Evolutionary conservation across 2,888 invertebrate species (phyloP).

Genomic region (Cylloceria caligata): DNA sequence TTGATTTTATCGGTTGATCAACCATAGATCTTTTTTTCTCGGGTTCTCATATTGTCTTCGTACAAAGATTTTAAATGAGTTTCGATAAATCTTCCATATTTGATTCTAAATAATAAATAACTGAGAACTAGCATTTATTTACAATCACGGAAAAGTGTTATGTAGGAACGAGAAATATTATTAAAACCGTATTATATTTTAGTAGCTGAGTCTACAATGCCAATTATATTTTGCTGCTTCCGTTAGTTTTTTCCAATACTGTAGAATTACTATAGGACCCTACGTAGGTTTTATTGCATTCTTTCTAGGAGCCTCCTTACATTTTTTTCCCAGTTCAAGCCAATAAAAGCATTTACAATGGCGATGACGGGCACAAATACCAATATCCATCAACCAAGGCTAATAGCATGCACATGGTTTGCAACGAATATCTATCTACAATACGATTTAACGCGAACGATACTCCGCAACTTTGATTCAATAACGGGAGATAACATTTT

Average conservation of each 20-base stretch:
- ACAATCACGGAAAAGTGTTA: too few species aligned
- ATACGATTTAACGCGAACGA: background rate
- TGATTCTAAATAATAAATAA: too few species aligned
- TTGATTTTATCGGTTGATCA: too few species aligned
- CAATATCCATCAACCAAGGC: slow-evolving; percentile 7
- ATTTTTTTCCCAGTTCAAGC: background rate
- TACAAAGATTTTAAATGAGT: too few species aligned
- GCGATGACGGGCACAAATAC: background rate
- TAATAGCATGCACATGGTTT: background rate
- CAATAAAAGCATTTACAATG: background rate
- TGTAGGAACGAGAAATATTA: too few species aligned
- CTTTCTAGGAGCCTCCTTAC: background rate
- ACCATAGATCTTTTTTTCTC: too few species aligned
- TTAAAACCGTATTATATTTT: too few species aligned
- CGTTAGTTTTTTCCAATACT: background rate
- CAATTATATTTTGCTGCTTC: background rate
- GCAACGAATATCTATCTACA: background rate
- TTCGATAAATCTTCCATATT: too few species aligned
- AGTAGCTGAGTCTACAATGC: background rate
- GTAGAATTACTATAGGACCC: background rate
- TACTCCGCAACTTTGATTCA: background rate
- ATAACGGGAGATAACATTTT: background rate
- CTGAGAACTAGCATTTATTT: too few species aligned
- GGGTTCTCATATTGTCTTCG: too few species aligned
- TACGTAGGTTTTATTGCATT: background rate